Base-by-base conservation (phyloP, 2,888 invertebrate genomes). In the Aleiodes leptofemur region DNA sequence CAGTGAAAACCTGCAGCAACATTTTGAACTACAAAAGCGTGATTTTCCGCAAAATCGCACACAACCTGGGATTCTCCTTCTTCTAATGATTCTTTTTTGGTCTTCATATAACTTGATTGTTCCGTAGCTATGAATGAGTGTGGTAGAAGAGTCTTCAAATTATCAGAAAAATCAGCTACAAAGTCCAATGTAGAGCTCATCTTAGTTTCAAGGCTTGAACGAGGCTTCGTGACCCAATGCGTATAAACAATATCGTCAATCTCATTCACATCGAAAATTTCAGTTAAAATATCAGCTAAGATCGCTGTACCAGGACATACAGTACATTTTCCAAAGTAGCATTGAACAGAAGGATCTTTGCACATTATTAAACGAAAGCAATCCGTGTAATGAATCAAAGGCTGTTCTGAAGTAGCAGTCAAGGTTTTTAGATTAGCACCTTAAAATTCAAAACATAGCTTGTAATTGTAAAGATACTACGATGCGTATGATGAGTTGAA, bases 31-130 rank as follows among this genome's bases (percentile, higher is more conserved):
- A n/a, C n/a, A n/a, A n/a, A n/a, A n/a, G n/a, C n/a, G n/a, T n/a
- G n/a, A n/a, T 76, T 74, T 53, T 77, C 73, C 6, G 80, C 74
- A 50, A 80, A 79, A 56, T 80, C 78, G 5, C 64, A 69, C 16
- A 68, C 48, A 13, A 77, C 71, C 7, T 77, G 50, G 61, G 76
- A 31, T 70, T 79, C 76, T 56, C 55, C 66, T 74, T 73, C 11
- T 66, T 53, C 38, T 31, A n/a, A n/a, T n/a, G n/a, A n/a, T n/a
- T n/a, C n/a, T n/a, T n/a, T n/a, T n/a, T n/a, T n/a, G n/a, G n/a
- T 31, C 64, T 74, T 74, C 14, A 72, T 72, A 71, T 56, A 74
- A 13, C 23, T 14, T 16, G 71, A 61, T 48, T 77, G 76, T n/a
- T 76, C 8, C 31, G 56, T 76, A 11, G 76, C 48, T 59, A 79